Evolutionary conservation across 2,797 vertebrate genomes (phyloP).

Genomic region (Pantherophis vulpinus): DNA sequence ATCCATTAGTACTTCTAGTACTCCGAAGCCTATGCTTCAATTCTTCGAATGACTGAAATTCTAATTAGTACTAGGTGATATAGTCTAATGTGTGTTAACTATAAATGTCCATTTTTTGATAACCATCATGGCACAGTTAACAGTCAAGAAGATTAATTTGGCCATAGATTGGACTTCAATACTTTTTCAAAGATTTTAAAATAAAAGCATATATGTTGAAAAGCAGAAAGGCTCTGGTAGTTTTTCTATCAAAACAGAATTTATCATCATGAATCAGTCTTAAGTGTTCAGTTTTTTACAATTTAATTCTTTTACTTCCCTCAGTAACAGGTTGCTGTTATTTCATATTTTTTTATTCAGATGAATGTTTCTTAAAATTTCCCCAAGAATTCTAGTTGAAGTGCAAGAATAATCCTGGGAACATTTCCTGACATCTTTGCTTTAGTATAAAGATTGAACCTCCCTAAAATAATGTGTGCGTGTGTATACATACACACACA

Average conservation of each 20-base stretch:
- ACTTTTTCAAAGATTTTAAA: background rate
- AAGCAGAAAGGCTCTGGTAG: background rate
- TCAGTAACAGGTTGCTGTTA: conserved; percentile 21
- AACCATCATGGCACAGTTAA: background rate
- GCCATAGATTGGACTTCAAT: background rate
- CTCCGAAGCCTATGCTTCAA: background rate
- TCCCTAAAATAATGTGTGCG: background rate
- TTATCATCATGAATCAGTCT: background rate
- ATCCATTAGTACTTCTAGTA: background rate
- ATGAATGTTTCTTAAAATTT: conserved; percentile 4
- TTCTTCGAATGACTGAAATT: background rate
- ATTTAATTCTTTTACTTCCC: conserved; percentile 8
- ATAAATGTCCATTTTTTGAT: background rate
- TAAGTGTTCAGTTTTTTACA: background rate
- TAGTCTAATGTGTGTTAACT: background rate
- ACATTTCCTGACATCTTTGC: background rate
- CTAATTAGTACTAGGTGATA: background rate
- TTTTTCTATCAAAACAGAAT: background rate
- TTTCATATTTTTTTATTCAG: conserved; percentile 11
- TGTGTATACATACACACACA: too few species aligned
- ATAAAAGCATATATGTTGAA: background rate
- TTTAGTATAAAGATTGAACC: background rate
- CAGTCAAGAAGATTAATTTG: background rate
- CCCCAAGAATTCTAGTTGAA: background rate
- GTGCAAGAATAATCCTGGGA: background rate